A percentile compares a stretch with the other conserved stretches of the same genome.
Evolutionary conservation across 2,113 vertebrate genomes (phyloP).

Genomic region (Poeciliopsis prolifica): DNA sequence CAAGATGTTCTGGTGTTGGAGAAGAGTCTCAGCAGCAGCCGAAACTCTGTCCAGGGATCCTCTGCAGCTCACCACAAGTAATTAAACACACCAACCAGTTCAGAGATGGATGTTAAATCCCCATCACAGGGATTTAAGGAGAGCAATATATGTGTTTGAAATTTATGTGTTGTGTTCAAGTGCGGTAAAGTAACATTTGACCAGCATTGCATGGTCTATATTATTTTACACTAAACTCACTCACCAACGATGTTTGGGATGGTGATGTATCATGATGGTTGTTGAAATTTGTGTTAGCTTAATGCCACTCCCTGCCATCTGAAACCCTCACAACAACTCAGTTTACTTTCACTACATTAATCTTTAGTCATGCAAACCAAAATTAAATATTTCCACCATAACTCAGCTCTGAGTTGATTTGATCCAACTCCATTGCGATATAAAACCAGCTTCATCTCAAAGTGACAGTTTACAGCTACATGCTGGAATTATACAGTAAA

Average conservation of each 20-base stretch:
- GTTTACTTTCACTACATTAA: no score
- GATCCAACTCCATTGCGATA: no score
- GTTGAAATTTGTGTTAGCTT: no score
- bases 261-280: no score
- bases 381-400: no score
- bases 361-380: no score
- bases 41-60: conserved; percentile 84
- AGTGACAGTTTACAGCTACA: no score
- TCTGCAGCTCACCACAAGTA: conserved; percentile 94
- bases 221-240: background rate
- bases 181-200: background rate
- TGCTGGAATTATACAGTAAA: no score
- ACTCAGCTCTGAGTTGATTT: no score
- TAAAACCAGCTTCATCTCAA: no score
- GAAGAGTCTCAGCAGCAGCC: conserved; percentile 88
- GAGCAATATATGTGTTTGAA: background rate
- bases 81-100: conserved; percentile 36
- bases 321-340: no score
- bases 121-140: background rate
- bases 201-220: background rate
- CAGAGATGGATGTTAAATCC: background rate
- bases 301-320: no score
- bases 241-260: background rate
- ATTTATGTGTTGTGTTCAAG: background rate
- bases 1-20: conserved; percentile 98